Conservation (phyloP, 2,888 invertebrate species). For the Standfussiana lucernea region DNA sequence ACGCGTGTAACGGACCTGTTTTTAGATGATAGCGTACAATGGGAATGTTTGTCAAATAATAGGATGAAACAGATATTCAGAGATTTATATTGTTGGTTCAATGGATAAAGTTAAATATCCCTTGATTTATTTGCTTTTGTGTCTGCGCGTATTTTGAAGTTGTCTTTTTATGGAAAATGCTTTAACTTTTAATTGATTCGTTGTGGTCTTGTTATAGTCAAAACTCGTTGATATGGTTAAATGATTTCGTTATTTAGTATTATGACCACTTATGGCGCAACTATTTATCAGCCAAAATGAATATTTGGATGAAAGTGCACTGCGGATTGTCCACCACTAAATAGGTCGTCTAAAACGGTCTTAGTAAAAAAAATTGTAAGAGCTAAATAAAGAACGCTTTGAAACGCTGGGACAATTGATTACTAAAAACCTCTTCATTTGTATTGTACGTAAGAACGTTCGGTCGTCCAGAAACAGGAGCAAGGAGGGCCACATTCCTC, state of each 20-base stretch:
- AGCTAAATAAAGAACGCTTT: slow-evolving; percentile 14
- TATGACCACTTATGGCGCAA: too few species aligned
- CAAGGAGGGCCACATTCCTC: slow-evolving; percentile 84
- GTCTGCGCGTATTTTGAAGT: slow-evolving; percentile 43
- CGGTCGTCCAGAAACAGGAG: slow-evolving; percentile 75
- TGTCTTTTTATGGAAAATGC: not conserved
- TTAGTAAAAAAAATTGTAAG: slow-evolving; percentile 7
- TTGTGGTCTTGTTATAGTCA: not conserved
- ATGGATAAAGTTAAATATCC: slow-evolving; percentile 68
- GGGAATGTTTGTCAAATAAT: slow-evolving; percentile 76
- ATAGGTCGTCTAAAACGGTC: too few species aligned
- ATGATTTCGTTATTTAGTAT: not conserved
- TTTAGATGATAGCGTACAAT: slow-evolving; percentile 76
- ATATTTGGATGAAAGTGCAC: not conserved
- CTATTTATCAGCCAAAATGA: not conserved
- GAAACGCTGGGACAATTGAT: slow-evolving; percentile 60
- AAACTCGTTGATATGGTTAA: not conserved
- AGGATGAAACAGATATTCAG: slow-evolving; percentile 75
- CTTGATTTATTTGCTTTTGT: slow-evolving; percentile 66
- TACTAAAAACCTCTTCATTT: slow-evolving; percentile 67
- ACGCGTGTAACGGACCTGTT: slow-evolving; percentile 84
- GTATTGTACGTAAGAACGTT: slow-evolving; percentile 64
- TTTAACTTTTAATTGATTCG: slow-evolving; percentile 18
- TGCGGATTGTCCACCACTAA: not conserved
- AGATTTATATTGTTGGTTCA: slow-evolving; percentile 74